Evolutionary conservation across 1,140 invertebrate genomes (phyloP).

Genomic region (Babylonia areolata): DNA sequence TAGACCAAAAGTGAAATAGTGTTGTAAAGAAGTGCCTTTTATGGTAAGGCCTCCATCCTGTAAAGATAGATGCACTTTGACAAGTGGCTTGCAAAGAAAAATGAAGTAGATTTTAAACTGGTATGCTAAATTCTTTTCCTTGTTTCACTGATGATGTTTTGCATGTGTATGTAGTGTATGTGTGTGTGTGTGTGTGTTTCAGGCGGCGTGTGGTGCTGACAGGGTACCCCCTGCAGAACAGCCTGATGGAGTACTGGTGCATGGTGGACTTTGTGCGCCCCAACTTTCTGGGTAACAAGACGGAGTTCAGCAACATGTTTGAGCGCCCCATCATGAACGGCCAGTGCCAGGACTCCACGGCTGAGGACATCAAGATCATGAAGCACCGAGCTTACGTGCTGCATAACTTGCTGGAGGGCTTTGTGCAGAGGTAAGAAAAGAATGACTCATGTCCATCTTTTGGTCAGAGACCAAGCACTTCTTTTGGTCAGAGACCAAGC

Average conservation of each 20-base stretch:
- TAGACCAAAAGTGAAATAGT: no score
- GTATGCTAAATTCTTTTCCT: no score
- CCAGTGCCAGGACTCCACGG: slow-evolving; percentile 94
- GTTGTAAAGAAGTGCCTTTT: no score
- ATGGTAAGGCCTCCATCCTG: no score
- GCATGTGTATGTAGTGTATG: neutral
- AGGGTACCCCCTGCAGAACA: slow-evolving; percentile 97
- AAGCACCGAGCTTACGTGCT: slow-evolving; percentile 95
- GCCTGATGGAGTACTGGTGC: slow-evolving; percentile 90
- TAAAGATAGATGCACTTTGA: no score
- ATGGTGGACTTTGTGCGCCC: slow-evolving; percentile 99
- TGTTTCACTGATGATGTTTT: neutral
- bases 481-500: no score
- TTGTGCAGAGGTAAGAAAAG: slow-evolving; percentile 82
- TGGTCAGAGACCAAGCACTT: no score
- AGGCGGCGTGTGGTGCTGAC: slow-evolving; percentile 92
- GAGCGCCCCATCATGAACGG: slow-evolving; percentile 90
- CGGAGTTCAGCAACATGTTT: slow-evolving; percentile 90
- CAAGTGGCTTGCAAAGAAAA: no score
- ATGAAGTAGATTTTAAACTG: no score
- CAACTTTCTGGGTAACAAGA: slow-evolving; percentile 91
- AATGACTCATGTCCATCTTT: no score
- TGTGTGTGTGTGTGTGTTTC: slow-evolving; percentile 27
- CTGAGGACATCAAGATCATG: slow-evolving; percentile 93
- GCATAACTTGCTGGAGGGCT: slow-evolving; percentile 93